These are phyloP conservation scores for Hippocampus barbouri DNA, from an alignment of 2,113 vertebrate species.

Conservation along the genomic window DNA sequence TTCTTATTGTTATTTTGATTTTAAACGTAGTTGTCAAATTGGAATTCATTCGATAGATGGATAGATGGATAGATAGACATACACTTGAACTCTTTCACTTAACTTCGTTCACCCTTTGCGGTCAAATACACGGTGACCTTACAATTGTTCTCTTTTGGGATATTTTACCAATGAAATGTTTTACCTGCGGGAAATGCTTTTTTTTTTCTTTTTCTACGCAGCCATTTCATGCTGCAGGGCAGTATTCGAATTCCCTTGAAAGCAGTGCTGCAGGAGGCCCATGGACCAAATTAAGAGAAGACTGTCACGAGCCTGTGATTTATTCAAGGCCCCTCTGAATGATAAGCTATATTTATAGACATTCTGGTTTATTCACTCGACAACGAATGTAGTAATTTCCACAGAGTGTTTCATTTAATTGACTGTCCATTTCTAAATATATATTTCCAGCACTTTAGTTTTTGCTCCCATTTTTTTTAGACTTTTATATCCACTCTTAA, in stretches of 20 bases:
- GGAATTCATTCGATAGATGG: background rate
- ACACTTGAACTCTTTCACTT: background rate
- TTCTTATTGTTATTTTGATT: no score
- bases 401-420: background rate
- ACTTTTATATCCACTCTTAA: no score
- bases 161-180: conserved; percentile 39
- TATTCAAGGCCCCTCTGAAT: background rate
- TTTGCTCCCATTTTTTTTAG: no score
- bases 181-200: conserved; percentile 62
- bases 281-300: conserved; percentile 28
- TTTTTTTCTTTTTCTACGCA: conserved; percentile 39
- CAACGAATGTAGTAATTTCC: background rate
- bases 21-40: no score
- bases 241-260: conserved; percentile 31
- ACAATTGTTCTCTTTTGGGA: conserved; percentile 59
- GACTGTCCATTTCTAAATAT: background rate
- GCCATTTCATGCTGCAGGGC: conserved; percentile 35
- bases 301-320: background rate
- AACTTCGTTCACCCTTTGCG: conserved; percentile 33
- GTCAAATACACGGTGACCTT: conserved; percentile 68
- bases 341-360: background rate
- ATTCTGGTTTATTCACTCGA: background rate
- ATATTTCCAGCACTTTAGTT: no score
- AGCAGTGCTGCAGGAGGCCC: conserved; percentile 25
- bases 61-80: background rate